Percentiles rank a stretch among this genome's conserved stretches.
Evolutionary conservation across 2,797 vertebrate genomes (phyloP).

Genomic region (Liparis tanakae): DNA sequence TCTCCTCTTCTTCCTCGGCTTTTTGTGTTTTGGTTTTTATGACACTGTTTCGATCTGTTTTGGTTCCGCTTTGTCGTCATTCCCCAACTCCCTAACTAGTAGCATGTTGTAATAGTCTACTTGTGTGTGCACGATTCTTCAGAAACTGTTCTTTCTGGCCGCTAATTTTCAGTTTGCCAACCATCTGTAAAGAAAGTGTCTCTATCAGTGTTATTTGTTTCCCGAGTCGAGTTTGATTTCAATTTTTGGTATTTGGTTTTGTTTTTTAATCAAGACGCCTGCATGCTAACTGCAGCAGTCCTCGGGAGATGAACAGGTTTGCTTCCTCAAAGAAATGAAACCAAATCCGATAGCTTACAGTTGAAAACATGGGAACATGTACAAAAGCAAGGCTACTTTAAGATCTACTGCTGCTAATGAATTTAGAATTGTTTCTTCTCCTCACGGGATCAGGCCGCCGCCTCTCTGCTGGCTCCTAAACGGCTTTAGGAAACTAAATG

Average conservation of each 20-base stretch:
- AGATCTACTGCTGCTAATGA: slow-evolving; percentile 73
- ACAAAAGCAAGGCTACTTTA: slow-evolving; percentile 52
- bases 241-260: slow-evolving; percentile 24
- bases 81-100: slow-evolving; percentile 84
- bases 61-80: slow-evolving; percentile 84
- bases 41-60: slow-evolving; percentile 74
- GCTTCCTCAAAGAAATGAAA: slow-evolving; percentile 50
- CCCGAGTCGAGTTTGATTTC: slow-evolving; percentile 73
- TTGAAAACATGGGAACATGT: slow-evolving; percentile 55
- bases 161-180: slow-evolving; percentile 80
- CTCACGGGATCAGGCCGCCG: slow-evolving; percentile 37
- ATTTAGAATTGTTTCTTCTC: slow-evolving; percentile 40
- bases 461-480: slow-evolving; percentile 27
- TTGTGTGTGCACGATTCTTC: slow-evolving; percentile 88
- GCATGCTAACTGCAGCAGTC: slow-evolving; percentile 80
- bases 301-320: slow-evolving; percentile 80
- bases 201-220: slow-evolving; percentile 84
- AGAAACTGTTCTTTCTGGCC: slow-evolving; percentile 75
- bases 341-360: slow-evolving; percentile 29
- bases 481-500: slow-evolving; percentile 38
- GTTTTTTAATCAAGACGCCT: slow-evolving; percentile 62
- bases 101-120: slow-evolving; percentile 95
- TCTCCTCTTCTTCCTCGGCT: slow-evolving; percentile 53
- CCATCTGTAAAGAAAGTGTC: slow-evolving; percentile 84
- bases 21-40: slow-evolving; percentile 74